Conservation (phyloP, 1,140 invertebrate genomes). For the Listronotus bonariensis region DNA sequence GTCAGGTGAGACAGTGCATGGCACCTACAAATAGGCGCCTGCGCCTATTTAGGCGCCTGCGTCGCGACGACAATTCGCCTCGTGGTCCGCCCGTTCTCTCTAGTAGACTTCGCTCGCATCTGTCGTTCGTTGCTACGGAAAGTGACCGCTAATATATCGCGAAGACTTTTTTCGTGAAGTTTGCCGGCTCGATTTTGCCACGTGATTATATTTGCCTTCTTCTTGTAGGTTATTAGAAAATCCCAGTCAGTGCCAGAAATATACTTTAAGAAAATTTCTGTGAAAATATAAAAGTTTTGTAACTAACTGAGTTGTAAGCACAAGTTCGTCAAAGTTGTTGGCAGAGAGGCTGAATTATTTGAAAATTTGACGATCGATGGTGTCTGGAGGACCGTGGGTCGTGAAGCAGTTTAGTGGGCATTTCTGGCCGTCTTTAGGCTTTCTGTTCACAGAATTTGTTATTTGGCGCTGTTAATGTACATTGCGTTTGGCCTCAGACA, state of each 20-base stretch:
- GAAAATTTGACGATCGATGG: conserved; percentile 50
- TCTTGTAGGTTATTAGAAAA: neutral
- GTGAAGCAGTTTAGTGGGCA: conserved; percentile 17
- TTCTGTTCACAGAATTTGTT: conserved; percentile 6
- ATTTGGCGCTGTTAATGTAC: conserved; percentile 1
- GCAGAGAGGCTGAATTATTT: conserved; percentile 25
- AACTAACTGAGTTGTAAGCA: neutral
- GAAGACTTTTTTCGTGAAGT: conserved; percentile 36
- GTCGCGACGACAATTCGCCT: conserved; percentile 45
- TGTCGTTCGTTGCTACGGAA: conserved; percentile 31
- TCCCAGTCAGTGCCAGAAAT: conserved; percentile 5
- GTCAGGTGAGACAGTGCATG: conserved; percentile 49
- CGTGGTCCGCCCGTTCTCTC: conserved; percentile 52
- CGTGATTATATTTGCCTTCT: conserved; percentile 24
- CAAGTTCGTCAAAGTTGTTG: conserved; percentile 12
- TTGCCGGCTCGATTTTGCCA: conserved; percentile 22
- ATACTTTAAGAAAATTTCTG: conserved; percentile 9
- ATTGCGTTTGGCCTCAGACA: conserved; percentile 34
- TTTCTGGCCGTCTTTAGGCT: conserved; percentile 5
- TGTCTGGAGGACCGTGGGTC: conserved; percentile 42
- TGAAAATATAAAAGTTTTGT: neutral
- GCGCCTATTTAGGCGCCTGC: conserved; percentile 45
- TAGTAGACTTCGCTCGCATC: conserved; percentile 52
- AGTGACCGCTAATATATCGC: conserved; percentile 27
- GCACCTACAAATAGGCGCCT: conserved; percentile 40